These are phyloP conservation scores for Clanis bilineata DNA, from an alignment of 2,888 invertebrate species.

Conservation along the genomic window DNA sequence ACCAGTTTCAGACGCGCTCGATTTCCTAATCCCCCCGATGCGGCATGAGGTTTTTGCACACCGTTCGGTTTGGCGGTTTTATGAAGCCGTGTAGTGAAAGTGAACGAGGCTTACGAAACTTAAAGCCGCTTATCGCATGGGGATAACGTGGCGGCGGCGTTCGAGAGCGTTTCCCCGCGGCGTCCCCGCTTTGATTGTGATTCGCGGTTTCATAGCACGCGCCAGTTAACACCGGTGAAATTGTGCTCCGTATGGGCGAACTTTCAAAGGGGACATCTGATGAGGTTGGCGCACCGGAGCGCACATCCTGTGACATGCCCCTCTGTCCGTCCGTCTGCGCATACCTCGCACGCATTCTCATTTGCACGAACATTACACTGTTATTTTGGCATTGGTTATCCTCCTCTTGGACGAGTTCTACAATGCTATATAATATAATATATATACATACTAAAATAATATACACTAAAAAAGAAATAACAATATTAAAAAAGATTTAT, in stretches of 20 bases:
- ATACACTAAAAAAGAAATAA: too few species aligned
- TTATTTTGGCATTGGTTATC: not conserved
- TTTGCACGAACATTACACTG: constrained; percentile 30
- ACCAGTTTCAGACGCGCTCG: constrained; percentile 57
- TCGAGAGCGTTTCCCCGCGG: constrained; percentile 22
- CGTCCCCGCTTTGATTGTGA: constrained; percentile 24
- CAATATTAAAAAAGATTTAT: too few species aligned
- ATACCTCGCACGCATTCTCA: constrained; percentile 46
- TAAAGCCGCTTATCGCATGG: constrained; percentile 26
- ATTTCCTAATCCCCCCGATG: constrained; percentile 58
- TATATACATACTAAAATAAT: too few species aligned
- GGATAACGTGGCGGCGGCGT: constrained; percentile 19
- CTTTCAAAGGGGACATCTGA: constrained; percentile 70
- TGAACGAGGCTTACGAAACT: constrained; percentile 54
- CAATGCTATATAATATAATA: not conserved
- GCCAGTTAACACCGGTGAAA: constrained; percentile 67
- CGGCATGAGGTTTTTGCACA: constrained; percentile 50
- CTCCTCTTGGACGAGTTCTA: not conserved
- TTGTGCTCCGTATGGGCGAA: constrained; percentile 59
- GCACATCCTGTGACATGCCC: constrained; percentile 69
- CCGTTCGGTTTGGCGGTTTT: constrained; percentile 45
- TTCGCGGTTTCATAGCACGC: constrained; percentile 51
- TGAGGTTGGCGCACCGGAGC: constrained; percentile 64
- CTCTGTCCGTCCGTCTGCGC: constrained; percentile 40
- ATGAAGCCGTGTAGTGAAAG: constrained; percentile 58